phyloP scores from a whole-genome alignment of 2,888 invertebrate genomes.

The Ommatoiulus sabulosus region DNA sequence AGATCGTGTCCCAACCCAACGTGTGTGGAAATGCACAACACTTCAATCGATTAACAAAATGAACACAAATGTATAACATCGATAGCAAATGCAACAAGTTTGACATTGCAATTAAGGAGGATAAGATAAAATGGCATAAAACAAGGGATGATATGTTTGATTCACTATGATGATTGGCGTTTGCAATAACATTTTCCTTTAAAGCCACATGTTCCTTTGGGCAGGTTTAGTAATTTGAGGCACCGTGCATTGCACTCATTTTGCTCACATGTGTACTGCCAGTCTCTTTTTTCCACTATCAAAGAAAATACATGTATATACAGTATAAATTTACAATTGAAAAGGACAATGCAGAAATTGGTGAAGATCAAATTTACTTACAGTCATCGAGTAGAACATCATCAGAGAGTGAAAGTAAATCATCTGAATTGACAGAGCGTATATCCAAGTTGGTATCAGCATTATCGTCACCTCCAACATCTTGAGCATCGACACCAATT shows the following conservation, averaged over 20 bases:
- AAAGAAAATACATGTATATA: neutral
- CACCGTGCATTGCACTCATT: conserved; percentile 25
- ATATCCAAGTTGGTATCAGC: neutral
- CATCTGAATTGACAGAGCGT: conserved; percentile 17
- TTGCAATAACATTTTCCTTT: conserved; percentile 45
- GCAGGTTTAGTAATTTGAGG: neutral
- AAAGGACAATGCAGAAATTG: neutral
- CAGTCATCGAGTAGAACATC: conserved; percentile 1
- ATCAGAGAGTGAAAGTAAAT: neutral
- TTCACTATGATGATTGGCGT: neutral
- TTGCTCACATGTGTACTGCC: neutral
- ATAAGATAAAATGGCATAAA: neutral
- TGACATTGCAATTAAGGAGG: too few relatives aligned
- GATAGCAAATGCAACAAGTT: too few relatives aligned
- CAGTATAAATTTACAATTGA: neutral
- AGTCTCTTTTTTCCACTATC: conserved; percentile 9
- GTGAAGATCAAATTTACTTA: neutral
- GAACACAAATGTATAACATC: too few relatives aligned
- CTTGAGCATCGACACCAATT: neutral
- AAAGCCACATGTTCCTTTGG: neutral
- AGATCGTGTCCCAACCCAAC: too few relatives aligned
- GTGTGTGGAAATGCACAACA: too few relatives aligned
- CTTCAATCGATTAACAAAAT: too few relatives aligned
- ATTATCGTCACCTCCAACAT: neutral
- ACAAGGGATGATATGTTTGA: neutral